Conservation (phyloP, 2,888 invertebrate species). For the Cerastis rubricosa region DNA sequence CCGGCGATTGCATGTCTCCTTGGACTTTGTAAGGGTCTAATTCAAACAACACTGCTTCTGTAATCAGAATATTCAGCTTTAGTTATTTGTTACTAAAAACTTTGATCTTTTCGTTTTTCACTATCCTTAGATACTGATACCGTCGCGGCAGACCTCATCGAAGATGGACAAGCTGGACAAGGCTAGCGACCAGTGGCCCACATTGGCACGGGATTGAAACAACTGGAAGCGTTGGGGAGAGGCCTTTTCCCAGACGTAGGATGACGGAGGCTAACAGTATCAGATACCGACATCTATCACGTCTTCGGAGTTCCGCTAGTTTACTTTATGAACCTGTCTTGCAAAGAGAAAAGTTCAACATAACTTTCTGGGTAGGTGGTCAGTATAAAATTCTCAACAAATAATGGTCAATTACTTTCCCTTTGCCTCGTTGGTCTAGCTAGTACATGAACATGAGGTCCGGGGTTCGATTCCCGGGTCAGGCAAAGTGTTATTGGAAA, state of each 20-base stretch:
- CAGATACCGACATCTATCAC: no score
- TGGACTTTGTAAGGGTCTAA: slow-evolving; percentile 72
- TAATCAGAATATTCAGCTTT: slow-evolving; percentile 25
- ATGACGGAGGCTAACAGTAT: no score
- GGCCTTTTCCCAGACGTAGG: no score
- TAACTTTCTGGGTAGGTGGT: neutral
- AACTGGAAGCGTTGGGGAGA: no score
- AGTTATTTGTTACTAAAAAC: neutral
- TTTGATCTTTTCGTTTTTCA: neutral
- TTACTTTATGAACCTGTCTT: neutral
- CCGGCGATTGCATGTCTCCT: slow-evolving; percentile 61
- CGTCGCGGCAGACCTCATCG: no score
- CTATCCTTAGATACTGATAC: neutral
- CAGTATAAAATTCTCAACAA: neutral
- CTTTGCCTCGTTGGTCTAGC: no score
- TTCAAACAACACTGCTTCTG: slow-evolving; percentile 81
- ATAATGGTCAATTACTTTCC: neutral
- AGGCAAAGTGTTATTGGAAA: no score
- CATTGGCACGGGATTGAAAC: no score
- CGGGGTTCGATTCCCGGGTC: no score
- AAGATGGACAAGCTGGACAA: no score
- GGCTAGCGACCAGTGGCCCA: no score
- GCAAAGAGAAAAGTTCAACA: neutral
- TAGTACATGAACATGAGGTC: no score
- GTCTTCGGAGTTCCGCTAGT: neutral